Evolutionary conservation across 2,797 vertebrate species (phyloP).

Genomic region (Rhynchonycteris naso): DNA sequence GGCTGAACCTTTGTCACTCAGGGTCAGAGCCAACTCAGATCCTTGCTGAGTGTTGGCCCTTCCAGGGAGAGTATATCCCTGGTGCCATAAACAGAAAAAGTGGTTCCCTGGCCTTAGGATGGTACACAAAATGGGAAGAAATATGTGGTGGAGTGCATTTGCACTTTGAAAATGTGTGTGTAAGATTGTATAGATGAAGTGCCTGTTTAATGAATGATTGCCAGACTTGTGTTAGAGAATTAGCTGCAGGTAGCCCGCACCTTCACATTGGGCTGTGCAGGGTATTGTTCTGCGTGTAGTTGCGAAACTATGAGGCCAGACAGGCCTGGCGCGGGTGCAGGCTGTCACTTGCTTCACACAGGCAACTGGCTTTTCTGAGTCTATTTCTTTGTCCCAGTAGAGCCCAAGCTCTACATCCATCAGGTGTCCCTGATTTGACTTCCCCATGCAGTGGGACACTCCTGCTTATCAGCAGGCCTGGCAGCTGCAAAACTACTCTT

Average conservation of each 20-base stretch:
- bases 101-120: not conserved
- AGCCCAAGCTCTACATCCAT: too few relatives aligned
- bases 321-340: not conserved
- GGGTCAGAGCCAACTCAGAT: not conserved
- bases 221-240: not conserved
- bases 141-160: not conserved
- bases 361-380: not conserved
- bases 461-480: too few relatives aligned
- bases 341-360: not conserved
- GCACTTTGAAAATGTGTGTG: not conserved
- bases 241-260: not conserved
- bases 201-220: not conserved
- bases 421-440: too few relatives aligned
- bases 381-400: too few relatives aligned
- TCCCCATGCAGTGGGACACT: too few relatives aligned
- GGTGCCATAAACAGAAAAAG: not conserved
- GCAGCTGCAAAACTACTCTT: too few relatives aligned
- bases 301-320: not conserved
- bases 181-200: not conserved
- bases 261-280: not conserved
- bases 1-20: not conserved
- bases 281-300: rapidly evolving
- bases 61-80: not conserved
- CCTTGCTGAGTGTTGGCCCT: not conserved
- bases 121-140: not conserved